Base-by-base conservation (phyloP, 2,888 invertebrate genomes). In the Crossocerus cetratus region DNA sequence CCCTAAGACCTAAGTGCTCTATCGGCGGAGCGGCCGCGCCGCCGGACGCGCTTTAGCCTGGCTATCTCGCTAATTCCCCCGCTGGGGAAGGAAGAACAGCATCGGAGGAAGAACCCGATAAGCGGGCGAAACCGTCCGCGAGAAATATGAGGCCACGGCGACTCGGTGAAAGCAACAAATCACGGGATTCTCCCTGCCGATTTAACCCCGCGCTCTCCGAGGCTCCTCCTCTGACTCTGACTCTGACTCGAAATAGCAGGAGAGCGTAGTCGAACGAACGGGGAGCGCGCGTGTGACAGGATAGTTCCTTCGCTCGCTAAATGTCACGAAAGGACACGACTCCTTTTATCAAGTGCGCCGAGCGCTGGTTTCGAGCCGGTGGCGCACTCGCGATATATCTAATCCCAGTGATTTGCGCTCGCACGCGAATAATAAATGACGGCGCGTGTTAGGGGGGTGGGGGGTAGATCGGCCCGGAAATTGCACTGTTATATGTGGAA, bases 401-500 rank as follows among this genome's bases (percentile, higher is more conserved):
- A n/a, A n/a, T 1, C 32, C 32, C 5, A 32, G 8, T 11, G 8
- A 32, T 67, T 63, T 67, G 64, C 60, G 54, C 54, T 55, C 11
- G 20, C 65, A 11, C 1, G 1, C 32, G 66, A 74, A 69, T 70
- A 69, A 70, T 74, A 60, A 32, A 8, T 1, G 8, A 32, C 0
- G 32, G 8, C 5, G 69, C 69, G 72, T 65, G 69, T 43, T 67
- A 63, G 73, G 78, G 69, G 74, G 78, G n/a, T 76, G 69, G 63
- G 44, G 58, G 23, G 56, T 23, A 43, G 45, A 67, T 67, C 59
- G 57, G 64, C 58, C 49, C 68, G 64, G 74, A 72, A 76, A 76
- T 78, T 76, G 70, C 72, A 71, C 73, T 73, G 72, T 64, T 68
- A 72, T 68, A 58, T 55, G 65, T 73, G 74, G 76, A 81, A 78